Evolutionary conservation across 37 sponge, comb jelly and placozoan genomes (phyloP).

Genomic region (Bolinopsis microptera): DNA sequence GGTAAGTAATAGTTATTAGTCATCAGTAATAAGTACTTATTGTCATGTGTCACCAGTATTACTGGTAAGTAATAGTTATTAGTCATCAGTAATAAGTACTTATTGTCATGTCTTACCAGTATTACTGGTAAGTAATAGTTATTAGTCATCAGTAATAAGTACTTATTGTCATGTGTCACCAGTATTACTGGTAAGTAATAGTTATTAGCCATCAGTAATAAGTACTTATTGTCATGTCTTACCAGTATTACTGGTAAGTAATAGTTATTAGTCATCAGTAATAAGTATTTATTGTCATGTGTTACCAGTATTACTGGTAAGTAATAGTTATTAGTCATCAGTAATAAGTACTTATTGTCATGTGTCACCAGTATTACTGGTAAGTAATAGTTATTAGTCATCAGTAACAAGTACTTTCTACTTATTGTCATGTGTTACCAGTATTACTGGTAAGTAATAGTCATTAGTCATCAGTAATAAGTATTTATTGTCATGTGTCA

Average conservation of each 20-base stretch:
- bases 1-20: neutral
- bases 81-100: neutral
- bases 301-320: neutral
- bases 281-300: too few relatives aligned
- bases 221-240: too few relatives aligned
- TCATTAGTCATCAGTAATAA: too few relatives aligned
- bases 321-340: neutral
- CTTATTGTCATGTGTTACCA: neutral
- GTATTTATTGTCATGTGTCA: neutral
- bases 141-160: too few relatives aligned
- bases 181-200: slow-evolving; percentile 36
- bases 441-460: slow-evolving; percentile 35
- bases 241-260: slow-evolving; percentile 10
- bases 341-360: too few relatives aligned
- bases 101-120: neutral
- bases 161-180: neutral
- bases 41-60: neutral
- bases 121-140: slow-evolving; percentile 32
- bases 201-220: too few relatives aligned
- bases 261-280: too few relatives aligned
- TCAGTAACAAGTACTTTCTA: too few relatives aligned
- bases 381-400: too few relatives aligned
- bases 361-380: neutral
- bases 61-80: too few relatives aligned
- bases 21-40: too few relatives aligned